Conservation (phyloP, 2,797 vertebrate species). For the Bufotes viridis region DNA sequence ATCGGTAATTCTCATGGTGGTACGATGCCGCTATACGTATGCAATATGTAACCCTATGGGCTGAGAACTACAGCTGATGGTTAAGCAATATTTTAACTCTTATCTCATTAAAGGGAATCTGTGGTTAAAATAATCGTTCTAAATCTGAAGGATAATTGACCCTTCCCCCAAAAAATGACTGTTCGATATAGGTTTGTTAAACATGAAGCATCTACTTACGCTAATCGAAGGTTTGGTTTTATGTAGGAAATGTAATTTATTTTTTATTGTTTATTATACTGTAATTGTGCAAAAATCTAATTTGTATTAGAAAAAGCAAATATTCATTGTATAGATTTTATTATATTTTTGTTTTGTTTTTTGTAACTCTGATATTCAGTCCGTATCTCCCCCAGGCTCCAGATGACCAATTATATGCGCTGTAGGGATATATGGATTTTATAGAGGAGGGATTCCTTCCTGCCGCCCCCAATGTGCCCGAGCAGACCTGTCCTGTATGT, state of each 20-base stretch:
- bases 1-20: background rate
- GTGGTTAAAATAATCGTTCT: background rate
- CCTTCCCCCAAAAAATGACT: background rate
- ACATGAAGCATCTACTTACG: background rate
- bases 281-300: background rate
- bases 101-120: constrained; percentile 10
- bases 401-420: background rate
- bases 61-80: background rate
- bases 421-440: background rate
- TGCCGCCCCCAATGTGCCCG: too few relatives aligned
- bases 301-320: background rate
- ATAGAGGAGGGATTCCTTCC: too few relatives aligned
- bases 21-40: background rate
- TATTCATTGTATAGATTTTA: background rate
- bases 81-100: constrained; percentile 32
- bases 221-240: background rate
- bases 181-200: background rate
- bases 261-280: background rate
- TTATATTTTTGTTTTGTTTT: too few relatives aligned
- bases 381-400: background rate
- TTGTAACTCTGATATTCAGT: background rate
- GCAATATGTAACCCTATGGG: constrained; percentile 3
- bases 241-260: constrained; percentile 14
- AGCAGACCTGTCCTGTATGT: too few relatives aligned
- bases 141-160: background rate